A percentile compares a stretch with the other conserved stretches of the same genome.
Evolutionary conservation across 2,797 vertebrate genomes (phyloP).

Genomic region (Pseudocheirus occidentalis): DNA sequence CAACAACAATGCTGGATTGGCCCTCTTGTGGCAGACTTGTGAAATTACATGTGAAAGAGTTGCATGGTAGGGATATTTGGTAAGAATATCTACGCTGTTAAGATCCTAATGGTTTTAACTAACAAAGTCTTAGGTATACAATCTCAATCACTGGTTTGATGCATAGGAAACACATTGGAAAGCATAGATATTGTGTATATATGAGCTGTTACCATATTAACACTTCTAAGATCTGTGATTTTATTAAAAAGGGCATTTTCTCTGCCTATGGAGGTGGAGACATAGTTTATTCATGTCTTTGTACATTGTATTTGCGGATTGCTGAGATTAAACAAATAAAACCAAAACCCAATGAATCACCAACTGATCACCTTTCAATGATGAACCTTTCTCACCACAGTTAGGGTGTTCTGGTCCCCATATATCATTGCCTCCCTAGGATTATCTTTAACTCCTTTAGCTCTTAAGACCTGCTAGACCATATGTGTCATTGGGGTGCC

Average conservation of each 20-base stretch:
- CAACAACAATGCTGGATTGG: background rate
- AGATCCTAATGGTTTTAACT: background rate
- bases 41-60: background rate
- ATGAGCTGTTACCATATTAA: background rate
- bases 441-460: background rate
- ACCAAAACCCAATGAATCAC: background rate
- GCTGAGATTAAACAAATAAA: background rate
- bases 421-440: background rate
- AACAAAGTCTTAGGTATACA: background rate
- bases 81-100: background rate
- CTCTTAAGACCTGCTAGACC: background rate
- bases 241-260: background rate
- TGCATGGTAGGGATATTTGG: background rate
- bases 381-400: background rate
- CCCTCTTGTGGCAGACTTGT: background rate
- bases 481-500: background rate
- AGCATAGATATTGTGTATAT: background rate
- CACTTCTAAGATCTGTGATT: background rate
- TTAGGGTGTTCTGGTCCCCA: background rate
- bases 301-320: background rate
- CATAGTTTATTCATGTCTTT: background rate
- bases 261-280: background rate
- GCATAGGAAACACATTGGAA: background rate
- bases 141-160: background rate
- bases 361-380: background rate